A percentile compares a stretch with the other conserved stretches of the same genome.
Evolutionary conservation across 2,797 vertebrate species (phyloP).

Genomic region (Smutsia gigantea): DNA sequence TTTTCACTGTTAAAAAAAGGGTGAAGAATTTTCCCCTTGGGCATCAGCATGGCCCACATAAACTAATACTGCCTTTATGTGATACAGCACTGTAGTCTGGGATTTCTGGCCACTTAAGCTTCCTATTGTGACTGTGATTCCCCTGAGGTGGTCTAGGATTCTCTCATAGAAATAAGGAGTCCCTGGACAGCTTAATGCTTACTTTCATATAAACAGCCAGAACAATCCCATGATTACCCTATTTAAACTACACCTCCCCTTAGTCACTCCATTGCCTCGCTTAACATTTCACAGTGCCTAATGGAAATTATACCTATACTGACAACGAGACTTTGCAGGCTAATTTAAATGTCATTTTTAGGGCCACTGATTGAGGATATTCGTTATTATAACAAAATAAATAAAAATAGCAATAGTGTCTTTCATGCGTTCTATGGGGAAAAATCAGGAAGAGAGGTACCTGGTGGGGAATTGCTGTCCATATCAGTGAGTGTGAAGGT

Average conservation of each 20-base stretch:
- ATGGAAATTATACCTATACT: background rate
- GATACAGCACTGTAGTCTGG: background rate
- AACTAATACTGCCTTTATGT: background rate
- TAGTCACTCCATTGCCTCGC: background rate
- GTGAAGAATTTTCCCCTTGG: background rate
- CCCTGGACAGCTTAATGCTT: background rate
- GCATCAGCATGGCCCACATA: background rate
- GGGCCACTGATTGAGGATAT: background rate
- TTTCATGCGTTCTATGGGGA: background rate
- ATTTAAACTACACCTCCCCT: background rate
- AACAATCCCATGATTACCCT: background rate
- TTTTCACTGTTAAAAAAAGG: conserved; percentile 28
- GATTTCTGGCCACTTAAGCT: background rate
- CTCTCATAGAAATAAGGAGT: background rate
- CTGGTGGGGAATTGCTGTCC: background rate
- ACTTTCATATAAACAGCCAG: background rate
- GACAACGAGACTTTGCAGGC: background rate
- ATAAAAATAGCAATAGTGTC: background rate
- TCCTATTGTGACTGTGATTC: background rate
- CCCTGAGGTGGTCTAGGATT: background rate
- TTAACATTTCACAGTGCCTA: background rate
- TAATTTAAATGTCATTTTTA: background rate
- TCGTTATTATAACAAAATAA: conserved; percentile 34
- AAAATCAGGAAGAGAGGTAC: conserved; percentile 2
- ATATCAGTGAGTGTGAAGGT: background rate